These are phyloP conservation scores for Pantherophis alleghaniensis DNA, from an alignment of 2,797 vertebrate species.

Conservation along the genomic window DNA sequence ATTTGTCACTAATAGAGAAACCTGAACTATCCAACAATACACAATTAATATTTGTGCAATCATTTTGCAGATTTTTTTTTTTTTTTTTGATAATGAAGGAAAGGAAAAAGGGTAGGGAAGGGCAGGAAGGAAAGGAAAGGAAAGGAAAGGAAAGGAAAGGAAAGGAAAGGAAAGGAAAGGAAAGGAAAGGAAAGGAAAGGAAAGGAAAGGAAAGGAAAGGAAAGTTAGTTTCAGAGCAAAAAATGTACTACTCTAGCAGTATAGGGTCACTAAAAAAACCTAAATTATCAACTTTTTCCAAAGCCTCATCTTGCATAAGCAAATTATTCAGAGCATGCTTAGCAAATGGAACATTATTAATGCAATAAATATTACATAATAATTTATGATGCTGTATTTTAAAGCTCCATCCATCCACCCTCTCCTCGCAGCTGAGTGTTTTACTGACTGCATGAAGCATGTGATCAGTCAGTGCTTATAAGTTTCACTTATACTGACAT, in stretches of 20 bases:
- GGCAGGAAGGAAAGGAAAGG: no score
- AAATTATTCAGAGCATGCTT: neutral
- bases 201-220: neutral
- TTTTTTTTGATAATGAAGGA: neutral
- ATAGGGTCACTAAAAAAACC: neutral
- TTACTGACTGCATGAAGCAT: conserved; percentile 20
- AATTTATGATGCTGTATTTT: conserved; percentile 1
- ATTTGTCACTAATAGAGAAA: neutral
- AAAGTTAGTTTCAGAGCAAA: neutral
- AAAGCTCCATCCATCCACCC: neutral
- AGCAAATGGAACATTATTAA: neutral
- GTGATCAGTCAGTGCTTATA: conserved; percentile 4
- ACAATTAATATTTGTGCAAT: neutral
- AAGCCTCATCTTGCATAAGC: neutral
- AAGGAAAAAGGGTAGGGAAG: no score
- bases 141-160: neutral
- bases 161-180: neutral
- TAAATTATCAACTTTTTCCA: neutral
- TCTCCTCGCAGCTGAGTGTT: neutral
- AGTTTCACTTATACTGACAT: neutral
- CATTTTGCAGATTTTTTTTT: neutral
- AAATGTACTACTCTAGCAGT: neutral
- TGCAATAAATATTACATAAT: neutral
- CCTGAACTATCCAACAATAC: neutral
- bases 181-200: neutral